Conservation (phyloP, 2,888 invertebrate species). For the Netelia virgata region DNA sequence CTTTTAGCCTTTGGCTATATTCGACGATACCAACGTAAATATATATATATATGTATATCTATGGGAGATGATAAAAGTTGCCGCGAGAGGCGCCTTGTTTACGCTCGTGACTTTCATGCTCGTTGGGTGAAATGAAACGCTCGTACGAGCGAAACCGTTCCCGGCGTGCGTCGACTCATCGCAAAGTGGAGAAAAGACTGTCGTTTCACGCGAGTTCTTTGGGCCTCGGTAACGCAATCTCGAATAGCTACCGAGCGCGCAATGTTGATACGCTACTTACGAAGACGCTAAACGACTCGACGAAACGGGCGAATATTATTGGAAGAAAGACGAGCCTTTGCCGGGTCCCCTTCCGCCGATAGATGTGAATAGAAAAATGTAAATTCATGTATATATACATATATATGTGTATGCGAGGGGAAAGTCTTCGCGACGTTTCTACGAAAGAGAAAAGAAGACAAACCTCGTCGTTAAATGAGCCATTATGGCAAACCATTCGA, state of each 20-base stretch:
- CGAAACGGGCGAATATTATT: conserved; percentile 53
- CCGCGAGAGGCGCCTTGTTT: conserved; percentile 57
- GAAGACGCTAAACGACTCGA: conserved; percentile 43
- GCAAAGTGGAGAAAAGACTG: conserved; percentile 26
- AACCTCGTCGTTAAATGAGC: conserved; percentile 55
- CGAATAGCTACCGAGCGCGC: conserved; percentile 30
- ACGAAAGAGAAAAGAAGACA: conserved; percentile 67
- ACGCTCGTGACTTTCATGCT: conserved; percentile 65
- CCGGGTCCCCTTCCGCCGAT: conserved; percentile 49
- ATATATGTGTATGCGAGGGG: conserved; percentile 55
- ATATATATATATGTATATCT: conserved; percentile 23
- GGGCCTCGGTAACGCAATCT: conserved; percentile 36
- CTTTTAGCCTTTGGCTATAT: conserved; percentile 41
- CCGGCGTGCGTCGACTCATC: conserved; percentile 21
- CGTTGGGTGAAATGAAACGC: conserved; percentile 66
- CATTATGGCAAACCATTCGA: conserved; percentile 54
- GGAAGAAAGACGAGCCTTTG: conserved; percentile 28
- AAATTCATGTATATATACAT: conserved; percentile 23
- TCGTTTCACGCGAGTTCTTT: conserved; percentile 33
- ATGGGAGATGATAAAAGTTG: conserved; percentile 25
- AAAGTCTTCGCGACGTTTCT: conserved; percentile 62
- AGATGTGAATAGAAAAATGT: conserved; percentile 50
- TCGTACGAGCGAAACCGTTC: conserved; percentile 59
- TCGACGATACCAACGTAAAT: conserved; percentile 31
- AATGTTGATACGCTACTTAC: conserved; percentile 47